phyloP scores from a whole-genome alignment of 2,797 vertebrate species.

The Siniperca scherzeri region DNA sequence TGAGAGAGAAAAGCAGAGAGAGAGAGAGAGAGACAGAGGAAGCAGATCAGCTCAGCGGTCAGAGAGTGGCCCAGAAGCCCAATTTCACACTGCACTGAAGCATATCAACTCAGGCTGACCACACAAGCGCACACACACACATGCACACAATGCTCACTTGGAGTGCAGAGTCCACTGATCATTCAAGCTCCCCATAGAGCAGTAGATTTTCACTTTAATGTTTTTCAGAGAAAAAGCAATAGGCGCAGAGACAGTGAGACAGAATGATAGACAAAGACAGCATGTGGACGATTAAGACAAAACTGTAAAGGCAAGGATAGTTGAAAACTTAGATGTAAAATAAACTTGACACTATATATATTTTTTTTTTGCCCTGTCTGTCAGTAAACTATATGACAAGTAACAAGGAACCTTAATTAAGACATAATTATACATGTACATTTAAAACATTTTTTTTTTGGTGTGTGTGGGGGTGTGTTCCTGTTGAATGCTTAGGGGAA shows the following conservation, averaged over 20 bases:
- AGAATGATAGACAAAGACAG: constrained; percentile 39
- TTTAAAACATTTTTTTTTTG: background rate
- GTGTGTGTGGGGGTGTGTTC: background rate
- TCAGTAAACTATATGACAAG: constrained; percentile 31
- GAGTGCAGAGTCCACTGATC: constrained; percentile 55
- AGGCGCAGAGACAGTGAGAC: constrained; percentile 24
- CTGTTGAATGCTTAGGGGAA: background rate
- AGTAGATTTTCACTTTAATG: constrained; percentile 60
- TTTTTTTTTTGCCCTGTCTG: constrained; percentile 15
- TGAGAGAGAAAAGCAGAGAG: constrained; percentile 23
- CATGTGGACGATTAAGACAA: constrained; percentile 15
- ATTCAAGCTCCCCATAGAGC: constrained; percentile 54
- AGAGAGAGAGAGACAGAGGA: constrained; percentile 31
- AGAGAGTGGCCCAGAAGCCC: constrained; percentile 76
- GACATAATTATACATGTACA: background rate
- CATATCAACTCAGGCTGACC: constrained; percentile 75
- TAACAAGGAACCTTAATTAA: background rate
- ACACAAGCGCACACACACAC: constrained; percentile 47
- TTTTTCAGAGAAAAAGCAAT: constrained; percentile 46
- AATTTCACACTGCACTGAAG: constrained; percentile 87
- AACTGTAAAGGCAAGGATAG: constrained; percentile 15
- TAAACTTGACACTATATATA: constrained; percentile 8
- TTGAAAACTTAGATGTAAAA: background rate
- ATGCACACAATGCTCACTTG: constrained; percentile 29
- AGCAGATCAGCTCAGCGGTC: constrained; percentile 73